These are phyloP conservation scores for Tylochromis polylepis DNA, from an alignment of 2,113 vertebrate genomes.

Conservation along the genomic window DNA sequence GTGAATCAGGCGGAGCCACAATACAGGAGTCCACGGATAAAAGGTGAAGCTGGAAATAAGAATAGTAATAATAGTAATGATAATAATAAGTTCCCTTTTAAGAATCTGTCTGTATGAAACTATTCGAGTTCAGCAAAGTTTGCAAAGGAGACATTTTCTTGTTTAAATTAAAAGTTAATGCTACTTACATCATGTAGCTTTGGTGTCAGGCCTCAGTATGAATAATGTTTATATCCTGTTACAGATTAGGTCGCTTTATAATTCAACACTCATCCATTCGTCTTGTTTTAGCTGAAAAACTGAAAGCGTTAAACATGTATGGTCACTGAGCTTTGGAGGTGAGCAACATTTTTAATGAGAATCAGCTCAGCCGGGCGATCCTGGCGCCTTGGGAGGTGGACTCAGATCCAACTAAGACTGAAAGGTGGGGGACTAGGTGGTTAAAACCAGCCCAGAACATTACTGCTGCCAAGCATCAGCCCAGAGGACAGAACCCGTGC, in stretches of 20 bases:
- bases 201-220: neutral
- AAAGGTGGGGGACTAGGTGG: neutral
- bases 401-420: neutral
- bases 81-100: neutral
- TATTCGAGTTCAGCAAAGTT: neutral
- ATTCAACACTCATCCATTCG: neutral
- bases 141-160: neutral
- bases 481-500: neutral
- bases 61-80: too few species aligned
- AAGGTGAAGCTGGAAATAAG: too few species aligned
- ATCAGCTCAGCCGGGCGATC: neutral
- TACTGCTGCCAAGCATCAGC: neutral
- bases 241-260: neutral
- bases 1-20: neutral
- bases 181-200: neutral
- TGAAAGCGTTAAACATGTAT: neutral
- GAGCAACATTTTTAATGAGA: neutral
- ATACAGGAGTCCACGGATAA: neutral
- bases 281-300: neutral
- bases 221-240: neutral
- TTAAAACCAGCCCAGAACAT: neutral
- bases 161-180: too few species aligned
- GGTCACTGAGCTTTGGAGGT: neutral
- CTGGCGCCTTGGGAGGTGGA: neutral
- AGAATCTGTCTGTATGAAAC: neutral